Conservation (phyloP, 2,888 invertebrate genomes). For the Colostygia pectinataria region DNA sequence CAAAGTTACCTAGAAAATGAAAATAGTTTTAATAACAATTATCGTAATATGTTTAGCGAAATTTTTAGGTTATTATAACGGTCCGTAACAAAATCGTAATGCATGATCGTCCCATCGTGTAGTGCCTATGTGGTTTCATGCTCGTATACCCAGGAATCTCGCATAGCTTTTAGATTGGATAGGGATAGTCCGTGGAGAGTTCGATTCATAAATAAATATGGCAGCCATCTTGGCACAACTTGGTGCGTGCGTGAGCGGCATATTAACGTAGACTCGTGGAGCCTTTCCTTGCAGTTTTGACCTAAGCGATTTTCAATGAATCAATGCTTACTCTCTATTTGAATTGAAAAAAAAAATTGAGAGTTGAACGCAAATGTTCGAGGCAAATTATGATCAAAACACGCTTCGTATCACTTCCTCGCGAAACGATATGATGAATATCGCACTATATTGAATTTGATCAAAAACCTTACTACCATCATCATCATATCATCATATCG, state of each 20-base stretch:
- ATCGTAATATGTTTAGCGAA: no score
- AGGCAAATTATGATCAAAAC: no score
- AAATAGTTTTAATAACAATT: no score
- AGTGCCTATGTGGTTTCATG: constrained; percentile 31
- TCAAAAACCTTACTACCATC: no score
- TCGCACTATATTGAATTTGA: no score
- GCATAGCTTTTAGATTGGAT: constrained; percentile 49
- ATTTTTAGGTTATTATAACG: no score
- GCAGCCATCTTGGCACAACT: constrained; percentile 49
- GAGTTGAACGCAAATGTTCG: no score
- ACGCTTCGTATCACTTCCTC: no score
- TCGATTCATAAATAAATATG: constrained; percentile 63
- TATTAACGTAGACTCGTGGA: constrained; percentile 35
- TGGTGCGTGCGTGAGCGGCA: constrained; percentile 51
- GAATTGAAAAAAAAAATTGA: no score
- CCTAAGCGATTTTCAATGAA: constrained; percentile 8
- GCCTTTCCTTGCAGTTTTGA: constrained; percentile 3
- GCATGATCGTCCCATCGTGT: constrained; percentile 8
- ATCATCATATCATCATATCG: no score
- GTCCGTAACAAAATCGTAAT: constrained; percentile 11
- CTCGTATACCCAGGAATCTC: constrained; percentile 31
- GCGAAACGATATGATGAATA: no score
- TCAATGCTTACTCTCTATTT: no score
- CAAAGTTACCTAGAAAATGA: neutral
- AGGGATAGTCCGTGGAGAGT: constrained; percentile 49